Evolutionary conservation across 2,113 vertebrate species (phyloP), one percentile per base, ranked within the genome.

Genomic region (Sardina pilchardus): DNA sequence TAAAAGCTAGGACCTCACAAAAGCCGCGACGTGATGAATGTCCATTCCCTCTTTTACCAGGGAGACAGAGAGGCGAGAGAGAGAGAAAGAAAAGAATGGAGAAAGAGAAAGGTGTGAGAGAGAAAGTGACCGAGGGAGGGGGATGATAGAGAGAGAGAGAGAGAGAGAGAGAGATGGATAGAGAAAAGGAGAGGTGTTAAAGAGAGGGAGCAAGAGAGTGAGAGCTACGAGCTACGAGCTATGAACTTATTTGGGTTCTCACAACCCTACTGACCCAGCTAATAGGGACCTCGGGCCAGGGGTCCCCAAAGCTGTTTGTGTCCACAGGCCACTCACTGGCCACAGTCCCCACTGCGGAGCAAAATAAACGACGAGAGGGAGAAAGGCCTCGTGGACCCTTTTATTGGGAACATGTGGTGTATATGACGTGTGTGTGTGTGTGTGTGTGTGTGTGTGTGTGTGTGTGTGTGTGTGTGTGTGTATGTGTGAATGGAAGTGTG

Each of bases 271-370:
- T 17, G 71, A 78, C 71, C 71, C 71, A 34, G 10, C 71, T 78
- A 78, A 78, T 78, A 34, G 30, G 12, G 34, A 78, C 26, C 71
- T 78, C 71, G 71, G 30, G 30, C 71, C 71, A 34, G 30, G 71
- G 71, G 26, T 78, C 71, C 71, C 26, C 12, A 78, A 78, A 78
- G 71, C 71, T 78, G 71, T 78, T 36, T 78, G 30, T 78, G 34
- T 78, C 71, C 71, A 78, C 71, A 34, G 12, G 71, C 67, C 67
- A 75, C 30, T 36, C 71, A 36, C 30, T 78, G 71, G 71, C 26
- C 34, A 10, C 71, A 30, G 63, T 71, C 63, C 63, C 63, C 6
- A n/a, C 63, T 71, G 63, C 9, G 63, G 63, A 30, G 63, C 6
- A 26, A 71, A 71, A 71, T 10, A 71, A 71, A 71, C n/a, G 6